Base-by-base conservation (phyloP, 2,888 invertebrate genomes). In the Morinoia aosen region DNA sequence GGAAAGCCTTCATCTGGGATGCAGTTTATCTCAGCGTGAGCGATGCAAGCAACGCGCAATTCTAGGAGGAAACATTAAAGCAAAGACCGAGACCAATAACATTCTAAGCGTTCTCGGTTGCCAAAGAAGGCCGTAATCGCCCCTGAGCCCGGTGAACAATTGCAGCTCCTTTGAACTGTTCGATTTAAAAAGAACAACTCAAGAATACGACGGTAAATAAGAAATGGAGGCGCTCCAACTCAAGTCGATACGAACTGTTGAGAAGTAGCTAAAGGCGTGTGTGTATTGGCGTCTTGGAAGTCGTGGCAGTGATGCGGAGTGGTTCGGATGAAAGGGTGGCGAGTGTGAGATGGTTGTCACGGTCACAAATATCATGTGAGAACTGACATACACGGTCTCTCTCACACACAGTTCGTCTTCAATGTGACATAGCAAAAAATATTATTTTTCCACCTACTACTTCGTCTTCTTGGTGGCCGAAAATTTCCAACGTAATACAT, bases 141-240 rank as follows among this genome's bases (percentile, higher is more conserved):
- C 25, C 93, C 93, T 93, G 93, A 93, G 93, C 93, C 93, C 93
- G 11, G 93, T 93, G 93, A 93, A 93, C 57, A 93, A 57, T n/a
- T 57, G 58, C 57, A 93, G 93, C 57, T 93, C 48, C 93, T 93
- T 93, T 93, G 93, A 58, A 57, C 93, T 93, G 93, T 93, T 90
- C 39, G 19, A 76, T 76, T 16, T 19, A 39, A 90, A 90, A 39
- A 90, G 40, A 76, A 76, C 76, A 76, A 76, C 25, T 76, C 10
- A 76, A 76, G 39, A 90, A 40, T 12, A 39, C 88, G 19, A 19
- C 40, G 39, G 14, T 8, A 40, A 90, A 90, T 25, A 48, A 90
- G 39, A 90, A 90, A 40, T 14, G 40, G 90, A 90, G 90, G 48
- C 48, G 90, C 90, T 90, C 90, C 12, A 90, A 90, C 76, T 12